Conservation (phyloP, 2,888 invertebrate species). For the Pristionchus japonicus region DNA sequence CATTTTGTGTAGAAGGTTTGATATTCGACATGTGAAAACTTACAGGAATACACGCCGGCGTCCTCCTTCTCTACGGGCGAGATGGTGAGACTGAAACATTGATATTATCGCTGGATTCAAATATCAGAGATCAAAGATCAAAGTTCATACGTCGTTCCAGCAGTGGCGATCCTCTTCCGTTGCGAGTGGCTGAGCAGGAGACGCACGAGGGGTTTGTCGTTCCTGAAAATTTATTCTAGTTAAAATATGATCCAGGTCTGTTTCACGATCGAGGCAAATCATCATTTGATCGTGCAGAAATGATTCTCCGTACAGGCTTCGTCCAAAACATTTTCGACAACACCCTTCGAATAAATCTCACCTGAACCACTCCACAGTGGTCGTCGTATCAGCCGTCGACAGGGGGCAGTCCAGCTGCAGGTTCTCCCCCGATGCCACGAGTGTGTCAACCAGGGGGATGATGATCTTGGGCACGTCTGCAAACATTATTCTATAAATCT, state of each 20-base stretch:
- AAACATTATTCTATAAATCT: constrained; percentile 22
- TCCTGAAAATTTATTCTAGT: neutral
- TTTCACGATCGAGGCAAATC: neutral
- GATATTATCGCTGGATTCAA: neutral
- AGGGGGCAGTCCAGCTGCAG: constrained; percentile 63
- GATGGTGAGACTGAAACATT: constrained; percentile 26
- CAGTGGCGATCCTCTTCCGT: constrained; percentile 29
- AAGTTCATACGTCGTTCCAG: neutral
- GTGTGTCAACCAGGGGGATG: constrained; percentile 60
- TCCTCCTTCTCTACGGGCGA: constrained; percentile 16
- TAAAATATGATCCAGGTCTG: neutral
- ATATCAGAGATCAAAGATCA: neutral
- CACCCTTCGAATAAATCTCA: constrained; percentile 14
- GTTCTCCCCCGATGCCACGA: constrained; percentile 59
- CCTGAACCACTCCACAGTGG: constrained; percentile 61
- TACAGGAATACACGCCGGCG: constrained; percentile 35
- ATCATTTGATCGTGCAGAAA: no score
- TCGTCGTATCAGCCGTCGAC: constrained; percentile 55
- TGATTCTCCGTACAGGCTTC: no score
- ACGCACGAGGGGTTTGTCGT: constrained; percentile 36
- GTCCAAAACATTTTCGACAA: constrained; percentile 8
- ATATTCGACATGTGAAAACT: neutral
- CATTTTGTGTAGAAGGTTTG: neutral
- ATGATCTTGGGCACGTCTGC: constrained; percentile 66
- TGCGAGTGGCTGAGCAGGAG: constrained; percentile 20